phyloP scores from a whole-genome alignment of 2,888 invertebrate species.

The Ischnus inquisitorius region DNA sequence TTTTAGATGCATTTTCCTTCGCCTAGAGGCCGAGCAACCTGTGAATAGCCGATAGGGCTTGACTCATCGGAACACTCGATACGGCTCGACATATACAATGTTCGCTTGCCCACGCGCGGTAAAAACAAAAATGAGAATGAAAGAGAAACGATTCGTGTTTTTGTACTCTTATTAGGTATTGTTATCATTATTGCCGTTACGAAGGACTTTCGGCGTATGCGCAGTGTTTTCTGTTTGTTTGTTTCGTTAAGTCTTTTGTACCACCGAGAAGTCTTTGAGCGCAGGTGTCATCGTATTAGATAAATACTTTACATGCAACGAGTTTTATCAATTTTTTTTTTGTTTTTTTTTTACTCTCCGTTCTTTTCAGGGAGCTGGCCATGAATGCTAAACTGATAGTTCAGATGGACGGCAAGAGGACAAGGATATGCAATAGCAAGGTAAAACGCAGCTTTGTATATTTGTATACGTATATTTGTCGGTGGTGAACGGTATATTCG shows the following conservation, averaged over 20 bases:
- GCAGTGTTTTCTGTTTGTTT: neutral
- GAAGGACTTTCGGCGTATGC: conserved; percentile 10
- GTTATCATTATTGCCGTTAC: too few relatives aligned
- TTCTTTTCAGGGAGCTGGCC: conserved; percentile 91
- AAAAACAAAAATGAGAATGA: neutral
- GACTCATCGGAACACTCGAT: conserved; percentile 22
- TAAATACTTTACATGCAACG: conserved; percentile 13
- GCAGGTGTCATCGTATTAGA: conserved; percentile 21
- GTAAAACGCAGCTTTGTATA: conserved; percentile 81
- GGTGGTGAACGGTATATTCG: conserved; percentile 41
- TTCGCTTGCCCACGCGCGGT: neutral
- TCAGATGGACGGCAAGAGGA: conserved; percentile 94
- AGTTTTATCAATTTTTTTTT: conserved; percentile 52
- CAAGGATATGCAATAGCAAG: conserved; percentile 92
- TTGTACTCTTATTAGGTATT: neutral
- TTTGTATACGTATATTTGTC: neutral
- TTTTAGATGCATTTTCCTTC: conserved; percentile 20
- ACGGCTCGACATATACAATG: conserved; percentile 27
- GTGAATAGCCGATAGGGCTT: conserved; percentile 22
- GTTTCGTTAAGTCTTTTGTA: neutral
- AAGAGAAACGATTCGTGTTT: conserved; percentile 1
- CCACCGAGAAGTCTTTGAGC: neutral
- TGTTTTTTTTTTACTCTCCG: neutral
- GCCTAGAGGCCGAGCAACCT: neutral
- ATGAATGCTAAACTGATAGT: conserved; percentile 94